Evolutionary conservation across 2,113 vertebrate genomes (phyloP), one percentile per base, ranked within the genome.

Genomic region (Chamaetylas fuelleborni): DNA sequence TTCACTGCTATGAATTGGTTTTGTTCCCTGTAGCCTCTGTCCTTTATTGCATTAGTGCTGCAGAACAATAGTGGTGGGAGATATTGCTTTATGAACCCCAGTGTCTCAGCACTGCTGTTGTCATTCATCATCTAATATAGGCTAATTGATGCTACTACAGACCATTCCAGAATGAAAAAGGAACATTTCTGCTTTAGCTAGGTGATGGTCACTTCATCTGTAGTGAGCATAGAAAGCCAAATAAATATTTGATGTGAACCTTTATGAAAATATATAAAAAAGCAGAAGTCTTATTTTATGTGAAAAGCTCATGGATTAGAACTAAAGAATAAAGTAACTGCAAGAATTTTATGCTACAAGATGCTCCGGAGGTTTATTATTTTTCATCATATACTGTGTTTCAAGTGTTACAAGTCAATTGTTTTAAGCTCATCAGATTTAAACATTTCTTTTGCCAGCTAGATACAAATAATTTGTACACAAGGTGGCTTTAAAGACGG

Each of bases 1-100:
- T 86, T 93, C 66, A 92, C 45, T 83, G 62, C 67, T 62, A 8
- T 45, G 60, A 86, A 65, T 77, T 88, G 58, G 7, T 62, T 95
- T 89, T 87, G 43, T 38, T 95, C 54, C 66, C 74, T 77, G 34
- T 51, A 70, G 45, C 58, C 29, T 82, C 64, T 67, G 33, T 57
- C 56, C 34, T 67, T 88, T 88, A 92, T 84, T 92, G 80, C 26
- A 58, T 92, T 86, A 92, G 60, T 36, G 54, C 90, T 90, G 74
- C 90, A 73, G 60, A 74, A 54, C 47, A 50, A 43, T 60, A 78
- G 28, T 64, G 76, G 47, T 4, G 3, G 50, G 34, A 50, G 54
- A 73, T 66, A 50, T 1, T 70, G 42, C 70, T 86, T 90, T 76
- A 78, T 81, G 47, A 95, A 61, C 79, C 65, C 20, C 2, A 2